Conservation (phyloP, 2,888 invertebrate species). For the Epinotia nisella region DNA sequence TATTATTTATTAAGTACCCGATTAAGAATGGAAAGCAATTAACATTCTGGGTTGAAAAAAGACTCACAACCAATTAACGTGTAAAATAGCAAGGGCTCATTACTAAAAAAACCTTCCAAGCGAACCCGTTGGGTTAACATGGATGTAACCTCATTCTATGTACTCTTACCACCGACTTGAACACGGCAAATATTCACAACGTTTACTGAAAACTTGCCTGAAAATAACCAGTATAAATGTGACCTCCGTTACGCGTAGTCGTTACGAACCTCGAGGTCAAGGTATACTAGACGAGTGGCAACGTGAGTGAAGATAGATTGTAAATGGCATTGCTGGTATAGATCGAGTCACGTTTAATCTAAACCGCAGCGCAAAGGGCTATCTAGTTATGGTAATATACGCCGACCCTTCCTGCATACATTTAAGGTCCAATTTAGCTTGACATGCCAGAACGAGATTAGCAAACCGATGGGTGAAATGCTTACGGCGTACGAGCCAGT, state of each 20-base stretch:
- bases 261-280: background rate
- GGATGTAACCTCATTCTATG: constrained; percentile 5
- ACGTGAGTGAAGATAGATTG: background rate
- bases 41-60: background rate
- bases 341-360: constrained; percentile 29
- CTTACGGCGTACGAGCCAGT: constrained; percentile 11
- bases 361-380: constrained; percentile 21
- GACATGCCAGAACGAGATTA: constrained; percentile 4
- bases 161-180: background rate
- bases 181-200: background rate
- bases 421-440: constrained; percentile 4
- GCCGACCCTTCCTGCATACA: background rate
- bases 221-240: background rate
- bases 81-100: background rate
- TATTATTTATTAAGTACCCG: too few relatives aligned
- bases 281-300: background rate
- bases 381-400: constrained; percentile 27
- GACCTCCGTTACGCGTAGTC: background rate
- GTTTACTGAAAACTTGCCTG: background rate
- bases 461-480: constrained; percentile 8
- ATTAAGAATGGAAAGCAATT: too few relatives aligned
- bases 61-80: background rate
- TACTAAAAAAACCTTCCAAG: background rate
- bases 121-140: background rate
- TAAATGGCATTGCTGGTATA: constrained; percentile 6